A percentile compares a stretch with the other conserved stretches of the same genome.
Evolutionary conservation across 2,888 invertebrate species (phyloP).

Genomic region (Platerodrilus igneus): DNA sequence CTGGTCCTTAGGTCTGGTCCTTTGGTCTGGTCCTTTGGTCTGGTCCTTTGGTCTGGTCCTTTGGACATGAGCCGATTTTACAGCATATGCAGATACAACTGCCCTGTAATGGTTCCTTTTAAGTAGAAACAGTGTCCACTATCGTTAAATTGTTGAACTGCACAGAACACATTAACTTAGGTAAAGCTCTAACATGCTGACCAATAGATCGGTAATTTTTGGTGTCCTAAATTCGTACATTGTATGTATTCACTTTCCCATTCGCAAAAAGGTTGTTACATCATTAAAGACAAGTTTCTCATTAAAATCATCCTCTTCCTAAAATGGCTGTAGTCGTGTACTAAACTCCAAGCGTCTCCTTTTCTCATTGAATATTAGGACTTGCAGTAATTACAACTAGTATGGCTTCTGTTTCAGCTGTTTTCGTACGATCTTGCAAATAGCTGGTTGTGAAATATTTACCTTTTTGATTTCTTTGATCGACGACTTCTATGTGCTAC

Average conservation of each 20-base stretch:
- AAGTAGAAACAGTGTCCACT: too few species aligned
- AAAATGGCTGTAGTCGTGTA: neutral
- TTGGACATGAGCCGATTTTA: too few species aligned
- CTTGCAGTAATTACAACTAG: constrained; percentile 2
- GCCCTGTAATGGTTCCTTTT: neutral
- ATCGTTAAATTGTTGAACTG: too few species aligned
- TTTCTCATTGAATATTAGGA: neutral
- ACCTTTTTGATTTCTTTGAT: neutral
- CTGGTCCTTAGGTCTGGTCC: too few species aligned
- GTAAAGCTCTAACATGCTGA: neutral
- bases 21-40: too few species aligned
- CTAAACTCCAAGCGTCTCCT: neutral
- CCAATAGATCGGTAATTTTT: neutral
- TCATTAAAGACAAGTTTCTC: constrained; percentile 3
- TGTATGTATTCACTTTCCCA: neutral
- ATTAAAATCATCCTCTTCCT: constrained; percentile 3
- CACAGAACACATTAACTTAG: constrained; percentile 1
- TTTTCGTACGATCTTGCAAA: too few species aligned
- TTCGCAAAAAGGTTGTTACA: neutral
- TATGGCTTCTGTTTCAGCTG: too few species aligned
- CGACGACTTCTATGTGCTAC: constrained; percentile 5
- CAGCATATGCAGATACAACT: neutral
- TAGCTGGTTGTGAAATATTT: neutral
- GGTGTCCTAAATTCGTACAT: constrained; percentile 1
- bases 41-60: too few species aligned